Evolutionary conservation across 2,113 vertebrate genomes (phyloP).

Genomic region (Lagopus leucura): DNA sequence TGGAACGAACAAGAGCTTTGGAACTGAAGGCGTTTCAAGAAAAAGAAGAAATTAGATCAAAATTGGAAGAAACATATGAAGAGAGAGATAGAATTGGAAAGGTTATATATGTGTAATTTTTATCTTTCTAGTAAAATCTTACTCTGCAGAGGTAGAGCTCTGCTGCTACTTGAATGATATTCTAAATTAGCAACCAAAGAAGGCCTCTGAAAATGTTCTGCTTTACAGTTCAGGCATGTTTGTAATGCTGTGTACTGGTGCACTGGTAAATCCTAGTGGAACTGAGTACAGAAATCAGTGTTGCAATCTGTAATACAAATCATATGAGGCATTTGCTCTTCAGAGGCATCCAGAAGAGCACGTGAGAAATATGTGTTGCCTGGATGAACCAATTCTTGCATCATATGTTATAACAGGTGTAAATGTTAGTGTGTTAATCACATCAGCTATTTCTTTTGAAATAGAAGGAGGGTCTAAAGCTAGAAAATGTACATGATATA

Average conservation of each 20-base stretch:
- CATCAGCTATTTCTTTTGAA: neutral
- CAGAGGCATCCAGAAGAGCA: neutral
- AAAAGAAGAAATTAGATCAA: conserved; percentile 81
- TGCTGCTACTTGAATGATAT: neutral
- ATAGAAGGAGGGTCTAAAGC: neutral
- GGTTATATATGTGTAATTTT: conserved; percentile 36
- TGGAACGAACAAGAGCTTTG: conserved; percentile 74
- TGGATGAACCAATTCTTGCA: neutral
- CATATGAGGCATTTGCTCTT: neutral
- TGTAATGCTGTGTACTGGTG: neutral
- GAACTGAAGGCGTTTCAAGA: conserved; percentile 81
- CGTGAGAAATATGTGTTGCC: neutral
- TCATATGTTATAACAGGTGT: neutral
- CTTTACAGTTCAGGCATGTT: neutral
- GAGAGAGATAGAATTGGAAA: conserved; percentile 75
- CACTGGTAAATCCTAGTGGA: neutral
- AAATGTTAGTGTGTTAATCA: neutral
- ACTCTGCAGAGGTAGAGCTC: neutral
- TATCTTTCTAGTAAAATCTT: neutral
- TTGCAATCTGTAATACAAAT: neutral
- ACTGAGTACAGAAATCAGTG: neutral
- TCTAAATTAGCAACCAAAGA: neutral
- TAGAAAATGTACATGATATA: neutral
- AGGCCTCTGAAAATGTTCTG: neutral
- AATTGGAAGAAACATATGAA: conserved; percentile 78